Conservation (phyloP, 2,888 invertebrate genomes). For the Marasmarcha lunaedactyla region DNA sequence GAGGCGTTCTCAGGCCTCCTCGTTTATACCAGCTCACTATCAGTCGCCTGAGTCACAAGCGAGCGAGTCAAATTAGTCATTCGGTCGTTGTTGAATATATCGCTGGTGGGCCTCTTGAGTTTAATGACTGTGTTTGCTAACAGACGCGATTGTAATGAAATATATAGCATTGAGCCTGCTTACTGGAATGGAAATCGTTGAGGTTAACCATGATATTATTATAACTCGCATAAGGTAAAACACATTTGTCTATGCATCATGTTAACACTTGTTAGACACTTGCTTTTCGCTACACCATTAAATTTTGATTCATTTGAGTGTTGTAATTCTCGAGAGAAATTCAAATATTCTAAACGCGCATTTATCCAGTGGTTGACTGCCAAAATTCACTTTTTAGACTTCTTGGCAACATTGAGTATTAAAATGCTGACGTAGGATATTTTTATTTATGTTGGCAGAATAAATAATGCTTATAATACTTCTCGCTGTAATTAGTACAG, state of each 20-base stretch:
- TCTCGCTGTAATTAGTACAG: too few species aligned
- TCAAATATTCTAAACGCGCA: slow-evolving; percentile 18
- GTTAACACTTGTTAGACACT: too few species aligned
- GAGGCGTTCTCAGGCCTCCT: slow-evolving; percentile 32
- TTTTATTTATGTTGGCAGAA: slow-evolving; percentile 1
- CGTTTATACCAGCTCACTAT: slow-evolving; percentile 36
- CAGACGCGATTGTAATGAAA: not conserved
- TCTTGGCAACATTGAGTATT: slow-evolving; percentile 12
- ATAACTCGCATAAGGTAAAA: not conserved
- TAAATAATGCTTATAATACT: too few species aligned
- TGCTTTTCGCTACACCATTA: too few species aligned
- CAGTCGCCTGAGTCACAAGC: slow-evolving; percentile 21
- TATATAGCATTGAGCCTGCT: slow-evolving; percentile 1
- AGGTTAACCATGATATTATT: not conserved
- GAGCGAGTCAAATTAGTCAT: slow-evolving; percentile 19
- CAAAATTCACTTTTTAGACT: slow-evolving; percentile 20
- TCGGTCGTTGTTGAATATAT: slow-evolving; percentile 17
- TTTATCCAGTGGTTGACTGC: slow-evolving; percentile 18
- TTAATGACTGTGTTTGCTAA: slow-evolving; percentile 1
- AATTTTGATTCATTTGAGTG: too few species aligned
- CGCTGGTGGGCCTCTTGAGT: slow-evolving; percentile 3
- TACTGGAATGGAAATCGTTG: slow-evolving; percentile 1
- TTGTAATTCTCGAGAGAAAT: too few species aligned
- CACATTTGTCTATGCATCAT: too few species aligned
- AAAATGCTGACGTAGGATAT: slow-evolving; percentile 7